Conservation (phyloP, 2,113 vertebrate genomes). For the Pseudopipra pipra region DNA sequence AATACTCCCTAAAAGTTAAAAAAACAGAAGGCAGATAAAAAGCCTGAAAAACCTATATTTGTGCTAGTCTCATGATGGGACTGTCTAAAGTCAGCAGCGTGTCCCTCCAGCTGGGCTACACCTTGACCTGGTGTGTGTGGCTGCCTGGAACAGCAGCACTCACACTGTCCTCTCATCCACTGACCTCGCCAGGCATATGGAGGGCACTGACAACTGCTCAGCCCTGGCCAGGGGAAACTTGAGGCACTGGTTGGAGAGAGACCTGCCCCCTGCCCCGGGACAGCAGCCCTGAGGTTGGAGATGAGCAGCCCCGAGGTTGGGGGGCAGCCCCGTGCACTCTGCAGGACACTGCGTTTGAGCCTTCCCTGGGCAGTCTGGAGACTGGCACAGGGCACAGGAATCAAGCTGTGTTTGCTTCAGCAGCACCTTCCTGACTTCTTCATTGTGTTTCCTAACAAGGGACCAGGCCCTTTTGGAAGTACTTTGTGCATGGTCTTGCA, state of each 20-base stretch:
- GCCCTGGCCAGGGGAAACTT: not conserved
- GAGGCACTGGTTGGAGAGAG: not conserved
- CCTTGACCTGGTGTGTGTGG: not conserved
- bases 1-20: not conserved
- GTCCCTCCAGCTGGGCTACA: not conserved
- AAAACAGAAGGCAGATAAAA: not conserved
- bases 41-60: not conserved
- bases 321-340: fast-evolving
- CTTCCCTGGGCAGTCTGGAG: not conserved
- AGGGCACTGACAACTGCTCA: not conserved
- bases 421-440: not conserved
- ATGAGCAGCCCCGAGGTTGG: not conserved
- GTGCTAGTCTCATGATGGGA: not conserved
- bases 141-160: not conserved
- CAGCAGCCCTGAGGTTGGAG: not conserved
- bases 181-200: not conserved
- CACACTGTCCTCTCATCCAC: not conserved
- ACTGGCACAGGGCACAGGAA: not conserved
- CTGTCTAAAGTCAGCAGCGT: not conserved
- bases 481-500: not conserved
- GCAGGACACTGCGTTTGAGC: fast-evolving
- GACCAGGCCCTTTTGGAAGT: fast-evolving
- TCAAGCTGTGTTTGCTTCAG: not conserved
- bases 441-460: not conserved
- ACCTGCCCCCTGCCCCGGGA: not conserved